Evolutionary conservation across 2,113 vertebrate genomes (phyloP).

Genomic region (Triplophysa siluroides): DNA sequence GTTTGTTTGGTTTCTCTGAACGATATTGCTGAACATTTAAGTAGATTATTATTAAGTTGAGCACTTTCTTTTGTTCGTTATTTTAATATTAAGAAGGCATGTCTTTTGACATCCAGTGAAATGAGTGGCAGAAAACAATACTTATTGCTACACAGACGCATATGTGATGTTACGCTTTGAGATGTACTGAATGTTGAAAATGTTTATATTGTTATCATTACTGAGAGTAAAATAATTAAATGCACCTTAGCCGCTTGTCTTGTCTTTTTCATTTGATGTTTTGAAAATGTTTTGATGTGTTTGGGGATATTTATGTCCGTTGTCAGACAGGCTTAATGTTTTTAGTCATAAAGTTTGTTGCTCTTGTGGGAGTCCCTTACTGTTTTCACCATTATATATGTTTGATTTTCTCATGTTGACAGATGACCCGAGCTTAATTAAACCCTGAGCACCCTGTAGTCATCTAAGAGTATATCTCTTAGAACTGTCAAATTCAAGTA

Average conservation of each 20-base stretch:
- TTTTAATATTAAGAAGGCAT: not conserved
- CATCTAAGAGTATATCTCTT: not conserved
- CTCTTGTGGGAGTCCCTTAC: not conserved
- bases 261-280: slow-evolving; percentile 11
- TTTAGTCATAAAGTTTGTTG: not conserved
- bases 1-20: not conserved
- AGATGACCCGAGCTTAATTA: slow-evolving; percentile 22
- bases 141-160: not conserved
- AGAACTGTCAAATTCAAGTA: not conserved
- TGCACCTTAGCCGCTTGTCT: slow-evolving; percentile 15
- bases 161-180: slow-evolving; percentile 19
- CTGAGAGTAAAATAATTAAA: slow-evolving; percentile 23
- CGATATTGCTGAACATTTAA: not conserved
- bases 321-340: not conserved
- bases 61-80: slow-evolving; percentile 1
- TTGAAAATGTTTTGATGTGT: not conserved
- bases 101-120: not conserved
- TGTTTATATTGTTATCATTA: slow-evolving; percentile 5
- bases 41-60: not conserved
- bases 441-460: not conserved
- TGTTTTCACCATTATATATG: not conserved
- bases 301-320: too few species aligned
- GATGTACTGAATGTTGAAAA: slow-evolving; percentile 19
- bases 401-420: slow-evolving; percentile 31
- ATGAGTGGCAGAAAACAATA: not conserved